Evolutionary conservation across 2,113 vertebrate species (phyloP).

Genomic region (Rhizomys pruinosus): DNA sequence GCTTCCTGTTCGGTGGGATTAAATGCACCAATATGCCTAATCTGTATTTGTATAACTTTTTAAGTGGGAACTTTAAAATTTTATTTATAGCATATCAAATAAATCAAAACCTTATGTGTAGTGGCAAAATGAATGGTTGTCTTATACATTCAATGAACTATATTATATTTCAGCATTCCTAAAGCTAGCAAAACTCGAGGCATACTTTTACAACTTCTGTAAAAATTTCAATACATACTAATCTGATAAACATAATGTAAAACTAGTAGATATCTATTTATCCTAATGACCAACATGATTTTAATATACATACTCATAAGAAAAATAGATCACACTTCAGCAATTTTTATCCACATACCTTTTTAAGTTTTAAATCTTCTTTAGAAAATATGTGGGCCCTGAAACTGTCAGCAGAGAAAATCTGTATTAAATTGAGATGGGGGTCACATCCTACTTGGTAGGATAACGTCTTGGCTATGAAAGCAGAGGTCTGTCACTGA

Average conservation of each 20-base stretch:
- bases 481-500: no score
- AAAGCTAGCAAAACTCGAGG: not conserved
- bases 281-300: not conserved
- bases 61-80: conserved; percentile 23
- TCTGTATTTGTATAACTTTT: not conserved
- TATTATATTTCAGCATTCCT: not conserved
- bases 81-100: conserved; percentile 55
- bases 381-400: not conserved
- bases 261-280: not conserved
- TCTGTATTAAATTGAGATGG: no score
- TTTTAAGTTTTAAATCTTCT: conserved; percentile 42
- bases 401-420: no score
- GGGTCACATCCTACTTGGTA: no score
- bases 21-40: no score
- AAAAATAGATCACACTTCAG: not conserved
- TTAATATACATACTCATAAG: not conserved
- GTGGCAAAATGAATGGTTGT: not conserved
- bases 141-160: not conserved
- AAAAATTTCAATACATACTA: not conserved
- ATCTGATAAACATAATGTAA: not conserved
- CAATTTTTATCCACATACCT: not conserved
- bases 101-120: not conserved
- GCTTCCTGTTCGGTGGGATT: no score
- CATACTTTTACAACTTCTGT: not conserved
- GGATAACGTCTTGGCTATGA: no score